Conservation (phyloP, 2,888 invertebrate species). For the Chrysodeixis includens region DNA sequence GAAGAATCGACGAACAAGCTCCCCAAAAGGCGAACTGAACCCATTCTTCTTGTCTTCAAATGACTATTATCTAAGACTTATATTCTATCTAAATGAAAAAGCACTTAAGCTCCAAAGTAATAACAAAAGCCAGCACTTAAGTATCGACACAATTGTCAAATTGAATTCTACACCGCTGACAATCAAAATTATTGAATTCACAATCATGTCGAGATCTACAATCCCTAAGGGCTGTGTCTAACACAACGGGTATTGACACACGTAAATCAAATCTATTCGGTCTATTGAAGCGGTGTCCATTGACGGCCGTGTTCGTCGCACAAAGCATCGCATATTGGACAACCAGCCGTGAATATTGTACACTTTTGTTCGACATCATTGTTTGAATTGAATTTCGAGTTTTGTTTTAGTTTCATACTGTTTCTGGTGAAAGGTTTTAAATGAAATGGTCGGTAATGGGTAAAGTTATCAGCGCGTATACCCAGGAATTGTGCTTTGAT, state of each 20-base stretch:
- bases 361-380: constrained; percentile 38
- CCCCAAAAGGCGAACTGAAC: too few species aligned
- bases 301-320: constrained; percentile 35
- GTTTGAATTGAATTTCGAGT: constrained; percentile 40
- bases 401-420: constrained; percentile 23
- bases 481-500: too few species aligned
- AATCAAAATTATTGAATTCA: constrained; percentile 8
- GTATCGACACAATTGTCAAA: background rate
- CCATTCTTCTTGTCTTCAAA: too few species aligned
- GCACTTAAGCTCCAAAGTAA: background rate
- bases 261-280: constrained; percentile 71
- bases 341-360: constrained; percentile 44
- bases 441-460: background rate
- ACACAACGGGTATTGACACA: constrained; percentile 55
- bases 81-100: too few species aligned
- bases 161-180: constrained; percentile 5
- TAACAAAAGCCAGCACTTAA: background rate
- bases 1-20: too few species aligned
- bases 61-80: too few species aligned
- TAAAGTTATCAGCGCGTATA: too few species aligned
- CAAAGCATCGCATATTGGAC: constrained; percentile 32
- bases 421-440: constrained; percentile 3
- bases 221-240: constrained; percentile 48
- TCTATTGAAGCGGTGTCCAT: constrained; percentile 58
- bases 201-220: constrained; percentile 28